These are phyloP conservation scores for Drosophila sordidula DNA, from an alignment of 2,888 invertebrate genomes.

Conservation along the genomic window DNA sequence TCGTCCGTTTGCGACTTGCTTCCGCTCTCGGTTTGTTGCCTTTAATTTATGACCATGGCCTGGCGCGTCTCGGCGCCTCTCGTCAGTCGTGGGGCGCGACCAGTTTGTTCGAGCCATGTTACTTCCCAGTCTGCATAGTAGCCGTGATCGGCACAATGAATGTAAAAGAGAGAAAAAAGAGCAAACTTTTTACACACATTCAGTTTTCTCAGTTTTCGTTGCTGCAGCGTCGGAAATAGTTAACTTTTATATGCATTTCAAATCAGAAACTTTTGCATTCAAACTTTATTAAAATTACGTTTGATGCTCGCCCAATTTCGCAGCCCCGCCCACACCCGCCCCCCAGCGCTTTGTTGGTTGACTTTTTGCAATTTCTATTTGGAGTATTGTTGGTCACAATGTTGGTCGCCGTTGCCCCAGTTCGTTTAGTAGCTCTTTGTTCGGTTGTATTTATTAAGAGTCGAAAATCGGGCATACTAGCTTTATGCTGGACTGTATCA, in stretches of 20 bases:
- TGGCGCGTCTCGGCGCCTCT: slow-evolving; percentile 53
- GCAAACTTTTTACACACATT: slow-evolving; percentile 63
- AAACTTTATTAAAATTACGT: slow-evolving; percentile 79
- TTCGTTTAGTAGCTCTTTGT: slow-evolving; percentile 35
- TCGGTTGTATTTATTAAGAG: slow-evolving; percentile 11
- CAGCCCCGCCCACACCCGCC: not conserved
- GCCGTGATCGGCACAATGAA: slow-evolving; percentile 54
- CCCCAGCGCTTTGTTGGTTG: not conserved
- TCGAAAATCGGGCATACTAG: slow-evolving; percentile 8
- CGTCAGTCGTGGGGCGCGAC: slow-evolving; percentile 32
- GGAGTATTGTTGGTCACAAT: slow-evolving; percentile 43
- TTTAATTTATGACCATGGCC: slow-evolving; percentile 75
- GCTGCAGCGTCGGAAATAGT: slow-evolving; percentile 68
- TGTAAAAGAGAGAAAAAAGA: slow-evolving; percentile 27
- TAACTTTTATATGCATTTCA: slow-evolving; percentile 79
- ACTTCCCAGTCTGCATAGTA: not conserved
- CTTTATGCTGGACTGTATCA: not conserved
- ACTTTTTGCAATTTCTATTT: slow-evolving; percentile 46
- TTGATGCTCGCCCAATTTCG: slow-evolving; percentile 65
- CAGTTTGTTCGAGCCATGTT: slow-evolving; percentile 52
- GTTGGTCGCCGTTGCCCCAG: slow-evolving; percentile 38
- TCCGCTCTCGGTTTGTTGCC: slow-evolving; percentile 74
- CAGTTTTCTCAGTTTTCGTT: slow-evolving; percentile 45
- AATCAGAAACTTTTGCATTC: slow-evolving; percentile 77
- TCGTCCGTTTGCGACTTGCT: slow-evolving; percentile 57